Base-by-base conservation (phyloP, 2,113 vertebrate species). In the Tonatia bakeri region DNA sequence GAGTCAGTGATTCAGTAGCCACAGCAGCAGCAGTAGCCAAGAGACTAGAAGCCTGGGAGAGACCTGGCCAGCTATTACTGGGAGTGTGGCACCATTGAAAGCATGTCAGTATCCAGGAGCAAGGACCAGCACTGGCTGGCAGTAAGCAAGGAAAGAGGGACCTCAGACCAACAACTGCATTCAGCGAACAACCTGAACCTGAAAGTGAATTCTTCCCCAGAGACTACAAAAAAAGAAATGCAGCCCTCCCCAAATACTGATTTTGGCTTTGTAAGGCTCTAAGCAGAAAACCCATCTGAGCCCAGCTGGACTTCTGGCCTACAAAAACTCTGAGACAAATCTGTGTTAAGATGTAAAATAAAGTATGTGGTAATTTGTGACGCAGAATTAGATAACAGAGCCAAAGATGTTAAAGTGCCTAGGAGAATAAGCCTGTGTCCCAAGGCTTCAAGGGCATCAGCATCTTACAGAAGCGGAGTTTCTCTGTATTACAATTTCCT, bases 191-290 rank as follows among this genome's bases (percentile, higher is more conserved):
- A 77, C 47, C 7, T 80, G 65, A 96, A 61, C 47, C 33, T 72
- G 11, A 12, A 95, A 95, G 70, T 43, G 11, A 72, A 94, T 90
- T 96, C 64, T 59, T 73, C 75, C 70, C 77, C 36, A 67, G 31
- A 65, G 67, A 64, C 47, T 73, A 14, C 24, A 76, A 56, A 56
- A 65, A 83, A 75, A 47, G 22, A 16, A 90, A 86, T 16, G 47
- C 8, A 84, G 82, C 38, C 84, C 45, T 65, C n/a, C 19, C 38
- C 87, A 89, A 24, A 67, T 67, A 94, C 33, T 69, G 77, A 86
- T 90, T 87, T 86, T 90, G 85, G 76, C 31, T 92, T 90, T 90
- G 13, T 75, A 92, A 94, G 81, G 87, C 22, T 43, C 47, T 86
- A 89, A 77, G 45, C 47, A 81, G 75, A 90, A 43, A 45, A 83